These are phyloP conservation scores for Buphagus erythrorhynchus DNA, from an alignment of 2,797 vertebrate species.

Conservation along the genomic window DNA sequence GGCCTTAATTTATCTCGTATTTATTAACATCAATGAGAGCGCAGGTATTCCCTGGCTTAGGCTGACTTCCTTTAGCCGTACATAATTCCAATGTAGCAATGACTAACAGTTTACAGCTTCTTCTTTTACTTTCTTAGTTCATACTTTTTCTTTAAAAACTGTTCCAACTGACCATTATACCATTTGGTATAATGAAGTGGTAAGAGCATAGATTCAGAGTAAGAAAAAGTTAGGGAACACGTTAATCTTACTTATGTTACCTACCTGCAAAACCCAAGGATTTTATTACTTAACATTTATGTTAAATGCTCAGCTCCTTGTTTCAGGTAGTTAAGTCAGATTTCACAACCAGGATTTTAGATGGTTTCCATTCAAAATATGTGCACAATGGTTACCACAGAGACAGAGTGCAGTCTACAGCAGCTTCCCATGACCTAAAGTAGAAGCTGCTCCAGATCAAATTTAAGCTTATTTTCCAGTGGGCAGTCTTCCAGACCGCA, in stretches of 20 bases:
- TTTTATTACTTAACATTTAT: neutral
- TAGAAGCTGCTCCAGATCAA: constrained; percentile 35
- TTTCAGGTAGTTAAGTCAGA: neutral
- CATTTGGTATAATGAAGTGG: neutral
- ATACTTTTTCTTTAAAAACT: neutral
- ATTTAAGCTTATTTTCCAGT: constrained; percentile 49
- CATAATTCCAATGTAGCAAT: neutral
- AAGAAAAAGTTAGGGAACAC: neutral
- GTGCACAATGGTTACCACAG: neutral
- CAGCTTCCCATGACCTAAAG: constrained; percentile 42
- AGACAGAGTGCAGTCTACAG: constrained; percentile 17
- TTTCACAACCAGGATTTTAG: neutral
- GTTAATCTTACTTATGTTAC: neutral
- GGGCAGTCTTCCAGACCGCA: constrained; percentile 68
- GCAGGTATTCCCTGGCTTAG: neutral
- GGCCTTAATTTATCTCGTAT: neutral
- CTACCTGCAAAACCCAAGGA: neutral
- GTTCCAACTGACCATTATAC: neutral
- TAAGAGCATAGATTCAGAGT: neutral
- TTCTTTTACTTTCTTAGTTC: neutral
- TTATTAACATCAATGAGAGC: neutral
- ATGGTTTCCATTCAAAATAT: neutral
- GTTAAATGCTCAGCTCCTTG: neutral
- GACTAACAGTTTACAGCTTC: neutral
- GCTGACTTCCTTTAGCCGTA: neutral